Evolutionary conservation across 2,797 vertebrate species (phyloP).

Genomic region (Clarias laeviceps): DNA sequence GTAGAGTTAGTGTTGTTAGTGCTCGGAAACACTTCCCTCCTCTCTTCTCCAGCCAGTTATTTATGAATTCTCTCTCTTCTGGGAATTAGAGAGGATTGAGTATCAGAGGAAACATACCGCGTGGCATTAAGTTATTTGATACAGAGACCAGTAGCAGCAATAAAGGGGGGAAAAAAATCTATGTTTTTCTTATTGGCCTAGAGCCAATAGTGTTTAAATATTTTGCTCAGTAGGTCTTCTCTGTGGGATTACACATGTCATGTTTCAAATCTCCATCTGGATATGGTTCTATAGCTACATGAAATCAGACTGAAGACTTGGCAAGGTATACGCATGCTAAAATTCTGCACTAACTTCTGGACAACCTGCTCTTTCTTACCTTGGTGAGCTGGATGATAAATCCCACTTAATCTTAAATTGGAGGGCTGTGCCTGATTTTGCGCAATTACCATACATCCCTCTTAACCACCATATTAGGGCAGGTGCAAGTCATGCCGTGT

Average conservation of each 20-base stretch:
- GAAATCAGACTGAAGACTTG: background rate
- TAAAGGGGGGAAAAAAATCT: constrained; percentile 56
- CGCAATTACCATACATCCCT: too few relatives aligned
- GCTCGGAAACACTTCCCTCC: constrained; percentile 35
- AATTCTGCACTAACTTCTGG: background rate
- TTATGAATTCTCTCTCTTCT: constrained; percentile 60
- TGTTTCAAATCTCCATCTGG: background rate
- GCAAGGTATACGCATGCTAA: background rate
- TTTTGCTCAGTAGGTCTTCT: background rate
- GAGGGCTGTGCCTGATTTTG: too few relatives aligned
- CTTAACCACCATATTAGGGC: too few relatives aligned
- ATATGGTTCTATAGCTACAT: background rate
- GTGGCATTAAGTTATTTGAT: constrained; percentile 62
- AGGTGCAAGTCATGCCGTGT: too few relatives aligned
- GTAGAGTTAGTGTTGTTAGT: constrained; percentile 10
- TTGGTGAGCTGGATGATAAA: too few relatives aligned
- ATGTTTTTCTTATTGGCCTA: constrained; percentile 40
- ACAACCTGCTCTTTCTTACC: background rate
- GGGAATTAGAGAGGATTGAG: constrained; percentile 56
- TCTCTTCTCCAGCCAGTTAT: constrained; percentile 41
- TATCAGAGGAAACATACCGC: constrained; percentile 55
- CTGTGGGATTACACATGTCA: background rate
- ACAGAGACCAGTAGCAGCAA: constrained; percentile 52
- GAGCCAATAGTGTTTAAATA: constrained; percentile 30
- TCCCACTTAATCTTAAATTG: too few relatives aligned